phyloP scores from a whole-genome alignment of 2,113 vertebrate genomes.

The Gymnogyps californianus region DNA sequence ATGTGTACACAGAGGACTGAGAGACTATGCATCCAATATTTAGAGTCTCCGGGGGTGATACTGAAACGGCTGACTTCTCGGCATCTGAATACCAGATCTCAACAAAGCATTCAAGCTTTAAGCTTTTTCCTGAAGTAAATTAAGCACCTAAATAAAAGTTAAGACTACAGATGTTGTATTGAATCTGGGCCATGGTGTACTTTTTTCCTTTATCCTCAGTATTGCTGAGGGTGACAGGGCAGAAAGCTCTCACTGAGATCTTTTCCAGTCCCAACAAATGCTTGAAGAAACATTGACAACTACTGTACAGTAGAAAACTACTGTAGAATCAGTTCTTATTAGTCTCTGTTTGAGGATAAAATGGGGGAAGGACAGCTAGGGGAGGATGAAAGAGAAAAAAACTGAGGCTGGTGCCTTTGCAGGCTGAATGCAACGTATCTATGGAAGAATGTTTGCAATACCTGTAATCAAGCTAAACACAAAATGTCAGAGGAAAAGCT shows the following conservation, averaged over 20 bases:
- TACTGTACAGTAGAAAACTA: not conserved
- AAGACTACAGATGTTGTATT: not conserved
- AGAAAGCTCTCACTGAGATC: not conserved
- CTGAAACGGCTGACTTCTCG: not conserved
- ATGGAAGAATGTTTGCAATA: not conserved
- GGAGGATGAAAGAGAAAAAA: slow-evolving; percentile 11
- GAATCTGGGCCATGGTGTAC: not conserved
- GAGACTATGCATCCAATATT: not conserved
- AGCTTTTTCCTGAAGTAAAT: not conserved
- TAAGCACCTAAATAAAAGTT: not conserved
- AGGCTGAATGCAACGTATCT: not conserved
- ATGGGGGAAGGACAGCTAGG: not conserved
- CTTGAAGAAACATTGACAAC: not conserved
- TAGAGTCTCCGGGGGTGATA: not conserved
- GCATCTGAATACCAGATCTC: not conserved
- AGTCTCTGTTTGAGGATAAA: not conserved
- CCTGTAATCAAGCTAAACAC: slow-evolving; percentile 12
- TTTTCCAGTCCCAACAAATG: not conserved
- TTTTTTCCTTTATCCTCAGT: not conserved
- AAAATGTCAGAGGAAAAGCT: slow-evolving; percentile 13
- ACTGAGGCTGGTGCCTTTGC: not conserved
- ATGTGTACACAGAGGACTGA: not conserved
- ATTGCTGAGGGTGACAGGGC: not conserved
- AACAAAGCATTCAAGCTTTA: not conserved
- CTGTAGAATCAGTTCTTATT: not conserved